Evolutionary conservation across 2,888 invertebrate genomes (phyloP), one percentile per base, ranked within the genome.

Genomic region (Sesia apiformis): DNA sequence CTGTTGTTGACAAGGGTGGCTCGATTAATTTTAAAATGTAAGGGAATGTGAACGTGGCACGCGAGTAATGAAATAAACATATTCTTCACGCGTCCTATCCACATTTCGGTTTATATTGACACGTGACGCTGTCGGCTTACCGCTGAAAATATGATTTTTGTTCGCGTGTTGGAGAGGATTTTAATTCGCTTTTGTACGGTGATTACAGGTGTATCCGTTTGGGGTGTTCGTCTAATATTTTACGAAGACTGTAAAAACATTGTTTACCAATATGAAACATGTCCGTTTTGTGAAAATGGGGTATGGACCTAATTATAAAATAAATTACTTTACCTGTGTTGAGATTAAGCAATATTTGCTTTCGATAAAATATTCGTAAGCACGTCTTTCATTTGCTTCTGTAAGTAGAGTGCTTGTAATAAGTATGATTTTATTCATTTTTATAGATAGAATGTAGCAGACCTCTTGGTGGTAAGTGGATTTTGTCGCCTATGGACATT

Each of bases 11-110:
- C 83, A 84, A 77, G 86, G 87, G 86, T 79, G 78, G 78, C 64
- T 61, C 76, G 74, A 82, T 86, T 86, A 81, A 84, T 83, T 84
- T 81, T 81, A 79, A 86, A 86, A 83, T 77, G 78, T 74, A 76
- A 70, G 71, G 75, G 72, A 79, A 81, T 81, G 81, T 76, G 74
- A 66, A 70, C 67, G 62, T 63, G 64, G 66, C 84, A 86, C 83
- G 84, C 86, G 46, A 23, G 7, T 46, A 46, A 46, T 46, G 46
- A 46, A 46, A 46, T 46, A 46, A n/a, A 46, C 46, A n/a, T 46
- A 46, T 46, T 46, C 46, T n/a, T 46, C 46, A 46, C 46, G 46
- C 46, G 8, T 46, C 8, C 46, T 8, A n/a, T 8, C 46, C 46
- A 23, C 46, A 46, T 46, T 46, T 46, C 46, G 46, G 23, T 23